Conservation (phyloP, 1,140 invertebrate species). For the Magallana ariakensis region DNA sequence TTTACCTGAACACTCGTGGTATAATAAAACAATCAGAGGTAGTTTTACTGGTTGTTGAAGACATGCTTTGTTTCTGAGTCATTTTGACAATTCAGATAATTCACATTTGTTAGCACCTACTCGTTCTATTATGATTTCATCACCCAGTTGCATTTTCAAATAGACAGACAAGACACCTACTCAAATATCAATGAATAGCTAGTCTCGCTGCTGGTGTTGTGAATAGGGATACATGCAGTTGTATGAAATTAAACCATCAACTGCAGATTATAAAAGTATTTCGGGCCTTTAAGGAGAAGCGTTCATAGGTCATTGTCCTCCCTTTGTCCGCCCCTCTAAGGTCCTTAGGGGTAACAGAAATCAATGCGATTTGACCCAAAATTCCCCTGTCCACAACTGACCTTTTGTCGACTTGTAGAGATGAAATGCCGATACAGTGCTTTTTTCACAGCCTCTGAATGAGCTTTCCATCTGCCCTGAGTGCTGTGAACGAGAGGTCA, state of each 20-base stretch:
- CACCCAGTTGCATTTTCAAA: background rate
- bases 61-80: background rate
- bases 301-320: background rate
- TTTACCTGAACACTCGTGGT: background rate
- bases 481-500: slow-evolving; percentile 14
- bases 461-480: slow-evolving; percentile 26
- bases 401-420: slow-evolving; percentile 33
- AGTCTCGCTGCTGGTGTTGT: no score
- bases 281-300: no score
- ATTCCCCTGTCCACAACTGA: slow-evolving; percentile 13
- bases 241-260: no score
- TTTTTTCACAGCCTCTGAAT: slow-evolving; percentile 34
- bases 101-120: background rate
- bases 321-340: slow-evolving; percentile 3
- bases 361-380: slow-evolving; percentile 7
- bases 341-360: background rate
- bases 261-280: no score
- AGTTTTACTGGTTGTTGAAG: background rate
- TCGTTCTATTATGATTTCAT: background rate
- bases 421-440: slow-evolving; percentile 15
- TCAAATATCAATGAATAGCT: no score
- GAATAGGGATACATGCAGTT: no score
- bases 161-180: no score
- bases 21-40: background rate
- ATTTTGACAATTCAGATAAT: background rate